Base-by-base conservation (phyloP, 2,888 invertebrate genomes). In the Zhengitettix transpicula region DNA sequence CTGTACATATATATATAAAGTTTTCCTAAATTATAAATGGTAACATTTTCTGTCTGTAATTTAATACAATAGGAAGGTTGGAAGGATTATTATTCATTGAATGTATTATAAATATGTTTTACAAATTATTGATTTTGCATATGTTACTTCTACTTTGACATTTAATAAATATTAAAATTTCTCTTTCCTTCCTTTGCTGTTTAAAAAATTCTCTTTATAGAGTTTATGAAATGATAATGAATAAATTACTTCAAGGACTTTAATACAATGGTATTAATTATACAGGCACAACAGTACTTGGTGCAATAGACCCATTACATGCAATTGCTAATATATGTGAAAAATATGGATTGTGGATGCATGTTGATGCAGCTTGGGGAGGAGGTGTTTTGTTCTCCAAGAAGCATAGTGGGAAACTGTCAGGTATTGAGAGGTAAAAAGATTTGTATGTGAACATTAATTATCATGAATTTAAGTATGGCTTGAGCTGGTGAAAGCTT, bases 331-430 rank as follows among this genome's bases (percentile, higher is more conserved):
- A 74, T 55, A 70, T 81, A 54, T 81, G 80, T 67, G 65, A 72
- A 60, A 72, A 72, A 64, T 73, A 77, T 65, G 69, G 70, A 12
- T 67, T 81, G 58, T 81, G 80, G 80, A 66, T 81, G 61, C 81
- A 81, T 67, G 77, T 81, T 11, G 82, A 82, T 68, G 79, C 77
- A 9, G 78, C 79, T 2, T 81, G 80, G 79, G 82, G 81, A 56
- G 81, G 81, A 15, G 78, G 79, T 11, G 70, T 77, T n/a, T 71
- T 81, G 59, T 75, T 81, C 65, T 81, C 80, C 9, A 72, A 72
- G 57, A 77, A 72, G 64, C 73, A 79, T 65, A 70, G 74, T 58
- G 67, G 74, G 59, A 73, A 77, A 57, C 69, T 81, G 64, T 72
- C 73, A 47, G 80, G 79, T 40, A 74, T 81, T 44, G 75, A 80